Base-by-base conservation (phyloP, 2,797 vertebrate genomes). In the Darevskia nairensis region DNA sequence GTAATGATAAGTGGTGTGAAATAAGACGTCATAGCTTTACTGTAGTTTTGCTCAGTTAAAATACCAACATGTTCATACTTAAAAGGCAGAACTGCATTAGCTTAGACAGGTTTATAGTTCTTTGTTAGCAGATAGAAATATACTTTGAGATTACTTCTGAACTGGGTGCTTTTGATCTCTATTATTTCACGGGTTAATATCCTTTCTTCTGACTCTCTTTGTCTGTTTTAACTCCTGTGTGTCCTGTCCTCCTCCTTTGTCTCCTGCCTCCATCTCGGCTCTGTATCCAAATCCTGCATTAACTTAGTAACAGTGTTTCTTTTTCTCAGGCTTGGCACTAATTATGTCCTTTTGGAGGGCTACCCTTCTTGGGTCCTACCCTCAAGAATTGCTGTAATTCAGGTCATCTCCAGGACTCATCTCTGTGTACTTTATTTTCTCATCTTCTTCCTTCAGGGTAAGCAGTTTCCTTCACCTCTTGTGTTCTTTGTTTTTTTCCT, bases 371-470 rank as follows among this genome's bases (percentile, higher is more conserved):
- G 95, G 94, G 94, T 94, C 90, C 93, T 79, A 80, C 90, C 93
- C 87, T 94, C 93, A 95, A 93, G 94, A 96, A 87, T 94, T 95
- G 95, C 92, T 95, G 95, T 96, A 95, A 95, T 95, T 95, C 94
- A 95, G 95, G 95, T 96, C 94, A 95, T 80, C 94, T 95, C 88
- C 95, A 92, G 94, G 95, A 96, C 80, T 95, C 94, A 95, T 94
- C 95, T 96, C 93, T 95, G 91, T 95, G 94, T 95, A 95, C 94
- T 95, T 93, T 96, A 92, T 95, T 96, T 96, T 96, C 94, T 94
- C 93, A 96, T 94, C 95, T 94, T 96, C 93, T 95, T 95, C 95
- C 95, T 95, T 94, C 94, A 96, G 95, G 94, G 95, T 96, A 96
- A 96, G 95, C 95, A 91, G 94, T 94, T 95, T 96, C 94, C 91